Evolutionary conservation across 30 jellyfish, hydroid and myxozoan genomes (phyloP), one percentile per base, ranked within the genome.

Genomic region (Sanderia malayensis): DNA sequence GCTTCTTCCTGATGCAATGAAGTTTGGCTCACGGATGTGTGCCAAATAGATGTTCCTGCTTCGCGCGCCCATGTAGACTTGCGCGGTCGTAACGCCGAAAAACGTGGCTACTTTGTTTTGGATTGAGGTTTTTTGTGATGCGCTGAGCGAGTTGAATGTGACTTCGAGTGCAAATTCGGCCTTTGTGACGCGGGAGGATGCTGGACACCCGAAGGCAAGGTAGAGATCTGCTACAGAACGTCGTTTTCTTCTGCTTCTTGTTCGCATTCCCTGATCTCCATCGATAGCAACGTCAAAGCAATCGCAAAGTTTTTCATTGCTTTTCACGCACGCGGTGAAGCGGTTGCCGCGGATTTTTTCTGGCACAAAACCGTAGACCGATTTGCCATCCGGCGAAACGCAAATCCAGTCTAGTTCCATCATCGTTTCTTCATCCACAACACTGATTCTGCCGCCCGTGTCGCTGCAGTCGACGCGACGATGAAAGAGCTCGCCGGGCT

Each of bases 171-270:
- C 31, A 25, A 66, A 18, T 9, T 18, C 79, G 4, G 44, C 79
- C 23, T 66, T 47, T 22, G 79, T 66, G 63, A 66, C 64, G 32
- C 59, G 63, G 64, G 30, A 4, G 11, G 79, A 9, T 13, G 44
- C 34, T 4, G 32, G 19, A 37, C 79, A 66, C 3, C 64, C 64
- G 18, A 49, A 49, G 6, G 27, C 52, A 13, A 13, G 52, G 52
- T 37, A 37, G 13, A 37, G 6, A 37, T 37, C 52, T 37, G 52
- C 24, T 49, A 49, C 64, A 4, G 64, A 49, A 4, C 64, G 11
- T 3, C 64, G 64, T 49, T 19, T 37, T 4, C 6, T 13, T 37
- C 52, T 37, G 52, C 52, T 37, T 37, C 13, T 13, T 4, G 52
- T 13, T 37, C 10, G 52, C 13, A 37, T 13, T 37, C 10, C 27